Evolutionary conservation across 2,888 invertebrate species (phyloP), one percentile per base, ranked within the genome.

Genomic region (Ichneumoninae sp.): DNA sequence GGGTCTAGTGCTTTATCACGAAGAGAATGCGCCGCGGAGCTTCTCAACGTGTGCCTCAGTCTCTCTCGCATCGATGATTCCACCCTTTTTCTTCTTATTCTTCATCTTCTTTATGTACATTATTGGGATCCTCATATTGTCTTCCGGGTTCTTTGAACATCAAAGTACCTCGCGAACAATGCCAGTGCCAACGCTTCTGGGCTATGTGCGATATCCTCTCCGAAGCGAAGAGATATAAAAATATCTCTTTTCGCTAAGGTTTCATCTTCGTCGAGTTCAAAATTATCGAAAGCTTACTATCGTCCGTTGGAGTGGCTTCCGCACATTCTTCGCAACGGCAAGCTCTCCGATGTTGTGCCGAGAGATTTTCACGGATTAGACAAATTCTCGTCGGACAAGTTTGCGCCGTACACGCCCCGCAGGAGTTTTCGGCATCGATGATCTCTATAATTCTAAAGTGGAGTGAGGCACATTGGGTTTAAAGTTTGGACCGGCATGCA

Each of bases 121-220:
- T 80, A 70, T 76, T 80, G 70, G 47, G 47, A 80, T 68, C 36
- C 66, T 75, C 60, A n/a, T 65, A 57, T 66, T 70, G 63, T 76
- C 54, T 44, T 79, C 65, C 7, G 26, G 54, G 52, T 66, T 44
- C 57, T 40, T 44, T 52, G 33, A 57, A 68, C 68, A 68, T 77
- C 73, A 81, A 81, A 83, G 80, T 71, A 70, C 26, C 36, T 22
- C n/a, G 19, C 7, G 50, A 69, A 57, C 57, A 57, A 57, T 57
- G 26, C 16, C 57, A 57, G 13, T 26, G 57, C 8, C 57, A 57
- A 57, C 26, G 22, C 10, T 57, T 22, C 10, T 57, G 10, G 16
- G 16, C 13, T 16, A 4, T 16, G 4, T 47, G 22, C 26, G 26
- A 57, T 57, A 57, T 57, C 5, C 57, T 57, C 57, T 26, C 22